Percentiles rank a stretch among this genome's conserved stretches.
Conservation (phyloP, 2,888 invertebrate genomes). For the Ectropis crepuscularia region DNA sequence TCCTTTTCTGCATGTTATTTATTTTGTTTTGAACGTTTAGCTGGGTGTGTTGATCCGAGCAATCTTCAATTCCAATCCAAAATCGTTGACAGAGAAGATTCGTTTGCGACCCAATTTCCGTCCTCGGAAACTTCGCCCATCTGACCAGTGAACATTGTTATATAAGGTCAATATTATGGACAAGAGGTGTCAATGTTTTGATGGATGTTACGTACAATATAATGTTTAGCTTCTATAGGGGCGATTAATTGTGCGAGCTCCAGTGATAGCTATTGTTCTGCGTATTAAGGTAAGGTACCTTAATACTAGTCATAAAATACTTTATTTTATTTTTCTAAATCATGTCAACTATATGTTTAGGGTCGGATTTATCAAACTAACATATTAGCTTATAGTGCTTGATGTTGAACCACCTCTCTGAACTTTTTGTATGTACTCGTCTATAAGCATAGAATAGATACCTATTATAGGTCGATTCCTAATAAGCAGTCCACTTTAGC, state of each 20-base stretch:
- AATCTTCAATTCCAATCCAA: conserved; percentile 21
- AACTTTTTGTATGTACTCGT: no score
- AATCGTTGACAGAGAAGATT: conserved; percentile 12
- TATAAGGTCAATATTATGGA: conserved; percentile 33
- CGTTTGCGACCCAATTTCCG: conserved; percentile 26
- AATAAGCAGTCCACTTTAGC: no score
- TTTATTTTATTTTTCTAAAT: no score
- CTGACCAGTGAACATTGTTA: conserved; percentile 4
- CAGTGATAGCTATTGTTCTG: neutral
- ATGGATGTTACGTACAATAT: conserved; percentile 48
- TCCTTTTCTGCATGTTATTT: neutral
- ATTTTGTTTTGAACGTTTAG: conserved; percentile 5
- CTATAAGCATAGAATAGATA: no score
- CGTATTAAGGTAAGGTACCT: conserved; percentile 19
- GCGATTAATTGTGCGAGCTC: neutral
- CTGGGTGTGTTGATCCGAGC: neutral
- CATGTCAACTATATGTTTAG: no score
- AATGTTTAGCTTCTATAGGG: conserved; percentile 34
- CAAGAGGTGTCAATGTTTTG: conserved; percentile 47
- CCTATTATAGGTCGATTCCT: no score
- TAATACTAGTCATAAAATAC: no score
- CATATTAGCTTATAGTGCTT: no score
- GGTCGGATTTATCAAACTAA: no score
- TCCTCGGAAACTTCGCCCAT: conserved; percentile 20
- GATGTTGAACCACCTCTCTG: no score